Evolutionary conservation across 2,113 vertebrate genomes (phyloP), one percentile per base, ranked within the genome.

Genomic region (Spheniscus mendiculus): DNA sequence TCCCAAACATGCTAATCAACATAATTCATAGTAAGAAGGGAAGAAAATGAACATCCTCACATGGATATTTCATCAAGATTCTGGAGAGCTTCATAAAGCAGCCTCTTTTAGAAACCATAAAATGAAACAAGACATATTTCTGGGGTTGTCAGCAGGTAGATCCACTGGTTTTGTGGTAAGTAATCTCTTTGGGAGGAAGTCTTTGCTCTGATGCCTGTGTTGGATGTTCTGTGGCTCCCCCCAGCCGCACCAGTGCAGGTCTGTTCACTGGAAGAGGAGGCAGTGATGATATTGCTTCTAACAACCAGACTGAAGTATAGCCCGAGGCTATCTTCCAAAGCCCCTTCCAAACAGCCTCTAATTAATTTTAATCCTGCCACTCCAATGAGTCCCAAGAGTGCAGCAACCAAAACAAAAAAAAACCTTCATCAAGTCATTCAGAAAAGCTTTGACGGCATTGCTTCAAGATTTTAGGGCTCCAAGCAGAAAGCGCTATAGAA

Each of bases 311-410:
- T 95, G 98, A 98, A 98, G 98, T 95, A 56, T 98, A 97, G 98
- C 98, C 98, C 8, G 92, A 71, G 98, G 98, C 98, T 91, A 94
- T 98, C 97, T 98, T 98, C 98, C 98, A 98, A 98, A 98, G 98
- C 98, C 98, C 98, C 98, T 97, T 98, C 98, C 98, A 98, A 98
- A 98, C 95, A 97, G 98, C 97, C 97, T 98, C 98, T 98, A 98
- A 98, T 98, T 98, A 98, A 98, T 98, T 98, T 98, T 98, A 98
- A 98, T 98, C 98, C 98, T 98, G 98, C 98, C 98, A 98, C 98
- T 98, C 98, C 98, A 98, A 98, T 98, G 98, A 98, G 98, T 98
- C 98, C 98, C 98, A 83, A 91, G 98, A 97, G 98, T 89, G 90
- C 96, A 93, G 96, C 97, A 97, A 97, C 98, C 97, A 97, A 98